Conservation (phyloP, 2,888 invertebrate genomes). For the Mimumesa dahlbomi region DNA sequence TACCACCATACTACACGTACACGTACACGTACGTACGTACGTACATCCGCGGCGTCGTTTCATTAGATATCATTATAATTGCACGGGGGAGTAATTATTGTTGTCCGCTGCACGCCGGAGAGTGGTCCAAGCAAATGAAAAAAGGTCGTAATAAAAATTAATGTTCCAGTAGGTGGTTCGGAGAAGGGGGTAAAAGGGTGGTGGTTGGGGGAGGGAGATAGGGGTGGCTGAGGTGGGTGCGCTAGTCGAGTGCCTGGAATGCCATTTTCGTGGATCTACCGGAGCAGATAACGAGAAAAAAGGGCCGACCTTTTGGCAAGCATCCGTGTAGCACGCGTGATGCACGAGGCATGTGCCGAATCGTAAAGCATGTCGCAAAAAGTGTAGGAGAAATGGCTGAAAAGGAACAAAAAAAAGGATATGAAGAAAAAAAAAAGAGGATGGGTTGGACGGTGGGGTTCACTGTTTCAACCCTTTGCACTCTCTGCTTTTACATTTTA, state of each 20-base stretch:
- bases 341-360: slow-evolving; percentile 40
- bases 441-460: slow-evolving; percentile 17
- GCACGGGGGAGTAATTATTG: slow-evolving; percentile 70
- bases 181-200: background rate
- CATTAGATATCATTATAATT: slow-evolving; percentile 73
- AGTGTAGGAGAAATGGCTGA: background rate
- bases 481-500: too few species aligned
- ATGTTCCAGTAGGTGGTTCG: slow-evolving; percentile 52
- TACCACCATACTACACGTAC: too few species aligned
- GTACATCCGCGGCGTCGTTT: slow-evolving; percentile 65
- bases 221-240: too few species aligned
- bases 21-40: too few species aligned
- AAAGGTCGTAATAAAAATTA: slow-evolving; percentile 71
- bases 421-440: slow-evolving; percentile 4
- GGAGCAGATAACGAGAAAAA: slow-evolving; percentile 53
- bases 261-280: slow-evolving; percentile 59
- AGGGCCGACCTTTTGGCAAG: slow-evolving; percentile 48
- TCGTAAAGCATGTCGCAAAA: slow-evolving; percentile 4
- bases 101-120: slow-evolving; percentile 56
- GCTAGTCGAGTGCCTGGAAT: slow-evolving; percentile 58
- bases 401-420: background rate
- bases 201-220: too few species aligned
- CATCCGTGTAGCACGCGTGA: slow-evolving; percentile 34
- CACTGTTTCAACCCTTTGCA: background rate
- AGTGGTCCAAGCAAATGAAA: slow-evolving; percentile 53